Base-by-base conservation (phyloP, 2,888 invertebrate genomes). In the Acleris laterana region DNA sequence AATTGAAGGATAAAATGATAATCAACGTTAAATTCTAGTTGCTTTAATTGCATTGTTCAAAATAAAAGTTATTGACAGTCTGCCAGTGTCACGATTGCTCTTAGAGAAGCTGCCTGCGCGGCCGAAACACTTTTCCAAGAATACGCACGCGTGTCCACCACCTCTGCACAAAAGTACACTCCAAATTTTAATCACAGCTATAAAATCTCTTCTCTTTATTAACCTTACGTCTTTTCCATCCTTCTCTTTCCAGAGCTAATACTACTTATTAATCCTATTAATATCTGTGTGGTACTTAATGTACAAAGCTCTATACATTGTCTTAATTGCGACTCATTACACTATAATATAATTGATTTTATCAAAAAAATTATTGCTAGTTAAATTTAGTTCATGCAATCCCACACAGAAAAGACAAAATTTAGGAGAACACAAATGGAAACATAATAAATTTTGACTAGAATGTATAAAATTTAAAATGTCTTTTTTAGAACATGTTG, bases 291-390 rank as follows among this genome's bases (percentile, higher is more conserved):
- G 85, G 85, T 87, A 88, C 90, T 89, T 90, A 90, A 77, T 82
- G 87, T 93, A 92, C 88, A 82, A 93, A 93, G 93, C 93, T 93
- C 93, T 93, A 93, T 92, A 93, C 93, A 92, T 87, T 89, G 83
- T 89, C 90, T 90, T 93, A 90, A 83, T 88, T 85, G 88, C 89
- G 85, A 89, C 87, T 84, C 79, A 87, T 87, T 85, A 85, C 79
- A 85, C 84, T 83, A 90, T 90, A 90, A 90, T 66, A 92, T 93
- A 93, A 93, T 93, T 93, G 93, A 93, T 92, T 93, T 91, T 87
- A 90, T 92, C 88, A 89, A 88, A 87, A 82, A 77, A 85, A 74
- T 86, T 90, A 91, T 91, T 91, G 89, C 91, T 90, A 89, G 80
- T 71, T 83, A 83, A 82, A 79, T 82, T 83, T 81, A 82, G 74